phyloP scores from a whole-genome alignment of 2,888 invertebrate genomes.

The Coleophora deauratella region DNA sequence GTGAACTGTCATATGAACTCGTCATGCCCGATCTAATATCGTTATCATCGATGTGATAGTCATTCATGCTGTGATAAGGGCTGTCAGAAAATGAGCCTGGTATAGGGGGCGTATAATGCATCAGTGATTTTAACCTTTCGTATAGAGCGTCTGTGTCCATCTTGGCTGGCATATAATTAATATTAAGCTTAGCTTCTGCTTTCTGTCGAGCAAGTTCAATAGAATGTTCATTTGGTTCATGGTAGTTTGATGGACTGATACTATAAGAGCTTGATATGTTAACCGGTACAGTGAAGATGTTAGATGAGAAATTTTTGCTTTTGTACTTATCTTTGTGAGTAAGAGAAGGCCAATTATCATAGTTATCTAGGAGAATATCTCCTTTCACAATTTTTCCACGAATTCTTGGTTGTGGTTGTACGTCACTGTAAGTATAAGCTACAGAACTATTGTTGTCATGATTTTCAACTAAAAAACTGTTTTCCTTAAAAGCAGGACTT shows the following conservation, averaged over 20 bases:
- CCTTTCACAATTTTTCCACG: too few species aligned
- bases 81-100: conserved; percentile 5
- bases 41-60: conserved; percentile 43
- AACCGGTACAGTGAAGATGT: not conserved
- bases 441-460: too few species aligned
- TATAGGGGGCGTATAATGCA: conserved; percentile 31
- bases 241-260: not conserved
- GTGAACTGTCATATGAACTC: conserved; percentile 40
- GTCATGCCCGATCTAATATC: conserved; percentile 43
- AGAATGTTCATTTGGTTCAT: conserved; percentile 9
- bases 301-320: not conserved
- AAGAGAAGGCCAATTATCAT: too few species aligned
- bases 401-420: too few species aligned
- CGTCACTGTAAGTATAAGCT: too few species aligned
- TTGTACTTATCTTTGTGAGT: not conserved
- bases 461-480: too few species aligned
- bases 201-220: conserved; percentile 26
- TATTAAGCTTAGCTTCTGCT: conserved; percentile 27
- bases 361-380: too few species aligned
- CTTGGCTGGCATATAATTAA: conserved; percentile 24
- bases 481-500: too few species aligned
- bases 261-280: not conserved
- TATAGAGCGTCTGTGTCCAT: conserved; percentile 27
- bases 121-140: conserved; percentile 32
- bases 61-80: conserved; percentile 22